A percentile compares a stretch with the other conserved stretches of the same genome.
These are phyloP conservation scores for Nycteola revayana DNA, from an alignment of 2,888 invertebrate species.

Conservation along the genomic window DNA sequence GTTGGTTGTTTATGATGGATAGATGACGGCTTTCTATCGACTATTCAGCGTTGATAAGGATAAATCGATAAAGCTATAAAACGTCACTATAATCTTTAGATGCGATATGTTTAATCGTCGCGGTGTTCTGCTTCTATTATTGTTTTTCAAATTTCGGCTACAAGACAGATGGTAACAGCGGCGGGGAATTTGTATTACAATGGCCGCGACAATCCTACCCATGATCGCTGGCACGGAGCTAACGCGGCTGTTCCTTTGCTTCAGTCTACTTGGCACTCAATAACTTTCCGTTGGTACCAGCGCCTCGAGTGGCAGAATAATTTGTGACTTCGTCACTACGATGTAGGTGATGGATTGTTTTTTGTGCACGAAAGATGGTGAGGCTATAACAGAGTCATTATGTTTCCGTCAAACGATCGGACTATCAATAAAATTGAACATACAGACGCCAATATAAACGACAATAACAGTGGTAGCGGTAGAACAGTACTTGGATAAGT, in stretches of 20 bases:
- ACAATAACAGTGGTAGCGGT: no score
- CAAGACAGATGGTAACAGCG: constrained; percentile 68
- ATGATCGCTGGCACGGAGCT: constrained; percentile 67
- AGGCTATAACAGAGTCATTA: constrained; percentile 9
- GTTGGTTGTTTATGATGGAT: constrained; percentile 11
- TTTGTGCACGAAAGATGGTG: constrained; percentile 15
- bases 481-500: no score
- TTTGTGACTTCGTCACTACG: constrained; percentile 48
- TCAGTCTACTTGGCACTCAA: constrained; percentile 76
- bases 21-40: constrained; percentile 21
- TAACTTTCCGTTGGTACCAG: constrained; percentile 54
- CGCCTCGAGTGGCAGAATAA: constrained; percentile 57
- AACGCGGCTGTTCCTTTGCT: constrained; percentile 65
- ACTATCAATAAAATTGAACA: no score
- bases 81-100: constrained; percentile 30
- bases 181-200: constrained; percentile 69
- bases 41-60: background rate
- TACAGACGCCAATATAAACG: no score
- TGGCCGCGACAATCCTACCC: constrained; percentile 56
- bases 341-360: constrained; percentile 34
- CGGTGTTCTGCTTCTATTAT: constrained; percentile 42
- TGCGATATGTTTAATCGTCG: constrained; percentile 38
- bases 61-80: constrained; percentile 14
- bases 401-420: constrained; percentile 8
- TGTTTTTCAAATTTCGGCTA: constrained; percentile 57